Percentiles rank a stretch among this genome's conserved stretches.
phyloP scores from a whole-genome alignment of 2,797 vertebrate species.

The Esox masquinongy region DNA sequence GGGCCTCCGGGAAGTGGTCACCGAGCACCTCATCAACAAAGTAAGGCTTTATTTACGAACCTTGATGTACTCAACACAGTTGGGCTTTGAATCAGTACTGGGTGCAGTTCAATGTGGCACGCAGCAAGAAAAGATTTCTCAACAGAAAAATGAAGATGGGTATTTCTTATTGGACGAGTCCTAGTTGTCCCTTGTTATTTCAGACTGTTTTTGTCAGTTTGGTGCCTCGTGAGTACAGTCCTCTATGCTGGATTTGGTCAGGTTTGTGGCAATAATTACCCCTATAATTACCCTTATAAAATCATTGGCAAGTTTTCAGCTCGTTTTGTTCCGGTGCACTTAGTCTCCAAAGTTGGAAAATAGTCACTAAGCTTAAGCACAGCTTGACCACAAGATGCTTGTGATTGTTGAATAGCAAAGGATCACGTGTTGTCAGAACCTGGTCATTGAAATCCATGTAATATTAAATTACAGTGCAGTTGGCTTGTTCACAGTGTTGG shows the following conservation, averaged over 20 bases:
- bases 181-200: neutral
- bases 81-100: neutral
- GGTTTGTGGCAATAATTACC: neutral
- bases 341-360: neutral
- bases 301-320: neutral
- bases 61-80: neutral
- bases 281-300: neutral
- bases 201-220: neutral
- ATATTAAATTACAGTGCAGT: neutral
- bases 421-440: neutral
- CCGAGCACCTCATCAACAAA: slow-evolving; percentile 98
- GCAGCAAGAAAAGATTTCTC: too few species aligned
- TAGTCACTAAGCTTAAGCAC: neutral
- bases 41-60: slow-evolving; percentile 67
- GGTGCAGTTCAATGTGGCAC: neutral
- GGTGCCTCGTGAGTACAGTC: neutral
- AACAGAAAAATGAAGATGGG: neutral
- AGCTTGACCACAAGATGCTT: neutral
- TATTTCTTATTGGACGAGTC: neutral
- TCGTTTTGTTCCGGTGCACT: neutral
- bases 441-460: neutral
- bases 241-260: neutral
- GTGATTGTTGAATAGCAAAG: neutral
- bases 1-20: slow-evolving; percentile 96
- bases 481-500: neutral